Percentiles rank a stretch among this genome's conserved stretches.
These are phyloP conservation scores for Anagrus nilaparvatae DNA, from an alignment of 1,140 invertebrate genomes.

Conservation along the genomic window DNA sequence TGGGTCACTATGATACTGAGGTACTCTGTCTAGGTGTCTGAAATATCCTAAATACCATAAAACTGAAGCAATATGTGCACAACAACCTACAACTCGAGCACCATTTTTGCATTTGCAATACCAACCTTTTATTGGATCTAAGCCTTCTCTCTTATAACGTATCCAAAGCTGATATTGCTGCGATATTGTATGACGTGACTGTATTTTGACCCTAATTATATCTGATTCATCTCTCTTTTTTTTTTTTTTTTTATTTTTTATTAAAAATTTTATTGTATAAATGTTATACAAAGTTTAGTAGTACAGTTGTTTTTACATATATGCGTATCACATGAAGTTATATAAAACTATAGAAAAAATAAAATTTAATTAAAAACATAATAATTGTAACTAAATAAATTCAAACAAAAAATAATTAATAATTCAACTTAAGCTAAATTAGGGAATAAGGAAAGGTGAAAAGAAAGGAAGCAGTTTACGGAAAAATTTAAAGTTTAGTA, in stretches of 20 bases:
- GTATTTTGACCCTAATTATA: neutral
- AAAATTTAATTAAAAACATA: too few species aligned
- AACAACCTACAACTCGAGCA: neutral
- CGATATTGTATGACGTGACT: neutral
- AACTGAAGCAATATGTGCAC: neutral
- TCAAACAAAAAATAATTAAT: too few species aligned
- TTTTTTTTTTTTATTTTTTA: neutral
- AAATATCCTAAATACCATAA: neutral
- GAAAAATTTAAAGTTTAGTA: too few species aligned
- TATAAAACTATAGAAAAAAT: too few species aligned
- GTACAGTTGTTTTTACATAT: too few species aligned
- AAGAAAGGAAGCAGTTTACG: too few species aligned
- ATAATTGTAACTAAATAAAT: neutral
- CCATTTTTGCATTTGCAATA: neutral
- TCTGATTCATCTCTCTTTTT: neutral
- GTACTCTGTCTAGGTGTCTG: neutral
- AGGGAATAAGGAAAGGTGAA: too few species aligned
- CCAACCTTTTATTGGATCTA: neutral
- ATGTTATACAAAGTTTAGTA: neutral
- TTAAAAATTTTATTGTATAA: neutral
- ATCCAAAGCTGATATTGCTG: neutral
- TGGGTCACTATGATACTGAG: neutral
- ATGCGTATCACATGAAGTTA: too few species aligned
- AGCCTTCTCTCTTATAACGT: neutral
- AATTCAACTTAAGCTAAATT: too few species aligned